A percentile compares a stretch with the other conserved stretches of the same genome.
Evolutionary conservation across 2,113 vertebrate genomes (phyloP).

Genomic region (Todiramphus saurophagus): DNA sequence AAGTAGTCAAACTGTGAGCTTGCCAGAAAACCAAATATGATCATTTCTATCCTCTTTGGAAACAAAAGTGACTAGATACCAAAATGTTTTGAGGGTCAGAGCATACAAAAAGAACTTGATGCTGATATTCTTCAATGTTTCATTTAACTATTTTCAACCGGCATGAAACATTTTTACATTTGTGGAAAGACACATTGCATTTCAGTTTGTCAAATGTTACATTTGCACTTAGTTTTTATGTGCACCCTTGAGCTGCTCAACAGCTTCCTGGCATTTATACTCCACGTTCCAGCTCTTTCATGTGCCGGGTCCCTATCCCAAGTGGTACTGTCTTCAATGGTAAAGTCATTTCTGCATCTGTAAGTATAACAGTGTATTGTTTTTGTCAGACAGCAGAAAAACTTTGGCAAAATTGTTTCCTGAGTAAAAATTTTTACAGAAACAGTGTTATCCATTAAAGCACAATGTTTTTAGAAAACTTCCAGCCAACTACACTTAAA

Average conservation of each 20-base stretch:
- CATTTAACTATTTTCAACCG: conserved; percentile 3
- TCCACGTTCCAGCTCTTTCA: not conserved
- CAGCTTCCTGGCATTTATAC: conserved; percentile 14
- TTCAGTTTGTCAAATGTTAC: conserved; percentile 36
- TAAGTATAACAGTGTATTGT: not conserved
- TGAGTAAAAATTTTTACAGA: conserved; percentile 1
- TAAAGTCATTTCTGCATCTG: conserved; percentile 17
- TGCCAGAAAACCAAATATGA: not conserved
- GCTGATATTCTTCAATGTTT: not conserved
- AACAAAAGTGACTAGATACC: not conserved
- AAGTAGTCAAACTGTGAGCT: not conserved
- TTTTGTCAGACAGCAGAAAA: conserved; percentile 28
- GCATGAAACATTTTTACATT: conserved; percentile 22
- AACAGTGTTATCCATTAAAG: conserved; percentile 23
- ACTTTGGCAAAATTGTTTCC: conserved; percentile 14
- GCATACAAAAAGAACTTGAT: not conserved
- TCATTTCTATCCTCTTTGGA: not conserved
- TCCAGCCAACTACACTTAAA: not conserved
- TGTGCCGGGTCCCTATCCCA: not conserved
- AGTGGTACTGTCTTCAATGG: not conserved
- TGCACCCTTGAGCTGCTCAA: conserved; percentile 17
- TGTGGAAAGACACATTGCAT: conserved; percentile 13
- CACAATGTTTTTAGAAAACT: not conserved
- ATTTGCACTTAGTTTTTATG: conserved; percentile 14
- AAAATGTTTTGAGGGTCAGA: not conserved